phyloP scores from a whole-genome alignment of 2,113 vertebrate genomes.

The Sinocyclocheilus anshuiensis region DNA sequence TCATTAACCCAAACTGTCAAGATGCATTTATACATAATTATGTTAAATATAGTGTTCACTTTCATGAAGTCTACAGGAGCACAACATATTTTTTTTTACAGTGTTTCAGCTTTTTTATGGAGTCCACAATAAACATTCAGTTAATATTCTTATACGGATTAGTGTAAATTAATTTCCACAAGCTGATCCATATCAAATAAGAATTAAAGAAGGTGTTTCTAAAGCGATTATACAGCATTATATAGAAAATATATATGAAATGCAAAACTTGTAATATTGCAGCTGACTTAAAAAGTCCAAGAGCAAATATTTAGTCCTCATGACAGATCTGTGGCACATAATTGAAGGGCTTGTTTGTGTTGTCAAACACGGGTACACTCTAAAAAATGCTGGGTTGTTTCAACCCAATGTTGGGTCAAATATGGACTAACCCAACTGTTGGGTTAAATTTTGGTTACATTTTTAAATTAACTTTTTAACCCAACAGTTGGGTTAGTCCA shows the following conservation, averaged over 20 bases:
- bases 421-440: too few relatives aligned
- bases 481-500: too few relatives aligned
- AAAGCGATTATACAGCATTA: not conserved
- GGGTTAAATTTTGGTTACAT: too few relatives aligned
- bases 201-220: not conserved
- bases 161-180: not conserved
- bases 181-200: not conserved
- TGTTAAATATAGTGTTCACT: not conserved
- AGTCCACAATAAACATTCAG: not conserved
- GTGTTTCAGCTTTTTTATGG: too few relatives aligned
- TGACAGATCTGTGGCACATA: not conserved
- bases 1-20: not conserved
- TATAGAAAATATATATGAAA: not conserved
- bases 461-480: too few relatives aligned
- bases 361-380: not conserved
- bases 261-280: not conserved
- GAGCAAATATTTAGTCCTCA: not conserved
- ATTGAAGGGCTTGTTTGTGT: not conserved
- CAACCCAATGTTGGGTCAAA: too few relatives aligned
- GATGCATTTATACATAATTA: not conserved
- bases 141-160: not conserved
- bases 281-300: not conserved
- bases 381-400: too few relatives aligned
- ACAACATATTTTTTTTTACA: not conserved
- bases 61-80: not conserved